Base-by-base conservation (phyloP, 2,888 invertebrate species). In the Lasioglossum leucozonium region DNA sequence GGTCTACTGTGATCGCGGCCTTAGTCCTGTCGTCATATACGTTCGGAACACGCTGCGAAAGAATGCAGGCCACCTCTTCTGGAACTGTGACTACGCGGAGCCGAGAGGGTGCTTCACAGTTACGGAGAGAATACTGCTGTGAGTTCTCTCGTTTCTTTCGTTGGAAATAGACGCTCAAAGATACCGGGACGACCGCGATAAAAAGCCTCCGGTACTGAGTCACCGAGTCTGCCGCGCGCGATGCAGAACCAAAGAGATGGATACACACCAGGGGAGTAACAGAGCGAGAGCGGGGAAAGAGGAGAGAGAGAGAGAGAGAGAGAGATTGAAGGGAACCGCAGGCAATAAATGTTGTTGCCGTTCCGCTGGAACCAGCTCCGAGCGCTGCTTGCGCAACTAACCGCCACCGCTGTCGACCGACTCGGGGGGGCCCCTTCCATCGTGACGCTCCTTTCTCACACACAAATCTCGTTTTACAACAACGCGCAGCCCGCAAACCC, bases 351-450 rank as follows among this genome's bases (percentile, higher is more conserved):
- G 88, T 85, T 88, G 81, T 86, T 82, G 82, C 69, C 81, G 62
- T 75, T 88, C 80, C 82, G 30, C 76, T 81, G 73, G 80, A 90
- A 88, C 81, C 80, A 88, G 86, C 84, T 88, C 85, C 77, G 86
- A 87, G 62, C 81, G 51, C 34, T 85, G 87, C 88, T 91, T 90
- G 90, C 88, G 89, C 91, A 91, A 91, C 85, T 87, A 85, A 82
- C 86, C 75, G 71, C 81, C 83, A 47, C 73, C 42, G 81, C 65
- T 51, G 62, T 81, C 76, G 82, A 82, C 81, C 80, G 51, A 77
- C 72, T 65, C 65, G 16, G 18, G 67, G 40, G 42, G 8, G 51
- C 30, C 40, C 55, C 22, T 34, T 58, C 55, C 51, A 18, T 22
- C n/a, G 37, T 34, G 22, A 44, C 47, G 42, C 55, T 34, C 40